Evolutionary conservation across 2,888 invertebrate genomes (phyloP).

Genomic region (Lycaena phlaeas): DNA sequence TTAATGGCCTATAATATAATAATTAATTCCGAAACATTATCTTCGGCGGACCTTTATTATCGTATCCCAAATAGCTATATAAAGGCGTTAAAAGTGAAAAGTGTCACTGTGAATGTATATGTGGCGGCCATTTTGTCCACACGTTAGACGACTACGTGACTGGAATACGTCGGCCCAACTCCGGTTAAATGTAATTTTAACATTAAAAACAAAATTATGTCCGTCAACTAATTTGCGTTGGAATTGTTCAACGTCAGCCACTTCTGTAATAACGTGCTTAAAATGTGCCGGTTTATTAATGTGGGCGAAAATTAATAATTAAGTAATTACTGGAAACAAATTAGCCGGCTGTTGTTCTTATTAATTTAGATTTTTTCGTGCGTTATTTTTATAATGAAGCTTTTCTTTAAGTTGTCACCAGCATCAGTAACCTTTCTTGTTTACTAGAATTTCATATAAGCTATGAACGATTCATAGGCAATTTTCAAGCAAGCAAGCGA

Average conservation of each 20-base stretch:
- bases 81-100: too few species aligned
- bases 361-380: neutral
- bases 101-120: neutral
- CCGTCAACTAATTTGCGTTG: conserved; percentile 6
- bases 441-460: too few species aligned
- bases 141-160: conserved; percentile 12
- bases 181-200: conserved; percentile 3
- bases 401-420: too few species aligned
- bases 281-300: conserved; percentile 3
- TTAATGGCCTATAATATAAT: too few species aligned
- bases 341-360: neutral
- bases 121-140: conserved; percentile 6
- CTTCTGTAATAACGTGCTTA: conserved; percentile 3
- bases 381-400: neutral
- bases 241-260: neutral
- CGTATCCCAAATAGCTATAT: too few species aligned
- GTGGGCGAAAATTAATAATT: conserved; percentile 3
- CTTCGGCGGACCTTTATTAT: too few species aligned
- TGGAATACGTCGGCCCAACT: conserved; percentile 11
- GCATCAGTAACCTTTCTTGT: too few species aligned
- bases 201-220: conserved; percentile 10
- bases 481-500: too few species aligned
- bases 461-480: neutral
- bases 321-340: conserved; percentile 3
- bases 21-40: too few species aligned